Conservation (phyloP, 2,113 vertebrate species). For the Zeus faber region DNA sequence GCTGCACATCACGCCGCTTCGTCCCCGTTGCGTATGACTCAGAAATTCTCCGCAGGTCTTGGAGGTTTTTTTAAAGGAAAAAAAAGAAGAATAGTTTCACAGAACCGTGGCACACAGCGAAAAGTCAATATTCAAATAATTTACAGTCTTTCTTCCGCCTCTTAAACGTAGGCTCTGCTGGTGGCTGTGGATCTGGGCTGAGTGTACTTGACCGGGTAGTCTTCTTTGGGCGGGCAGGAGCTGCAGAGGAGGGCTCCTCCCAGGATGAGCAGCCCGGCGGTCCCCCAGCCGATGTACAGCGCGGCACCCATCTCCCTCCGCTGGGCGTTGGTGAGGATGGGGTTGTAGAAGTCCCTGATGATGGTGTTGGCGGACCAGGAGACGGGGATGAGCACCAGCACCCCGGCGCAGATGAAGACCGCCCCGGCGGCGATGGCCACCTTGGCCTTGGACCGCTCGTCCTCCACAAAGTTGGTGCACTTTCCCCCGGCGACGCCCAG, state of each 20-base stretch:
- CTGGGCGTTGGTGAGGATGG: constrained; percentile 56
- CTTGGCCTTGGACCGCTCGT: constrained; percentile 72
- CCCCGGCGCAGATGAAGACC: constrained; percentile 78
- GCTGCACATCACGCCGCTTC: no score
- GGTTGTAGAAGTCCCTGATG: constrained; percentile 88
- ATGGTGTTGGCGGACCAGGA: constrained; percentile 88
- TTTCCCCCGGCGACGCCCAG: constrained; percentile 80
- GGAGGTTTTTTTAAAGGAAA: no score
- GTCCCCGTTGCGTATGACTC: no score
- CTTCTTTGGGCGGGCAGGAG: constrained; percentile 77
- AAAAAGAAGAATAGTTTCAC: no score
- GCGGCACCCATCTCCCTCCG: constrained; percentile 79
- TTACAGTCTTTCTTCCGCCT: no score
- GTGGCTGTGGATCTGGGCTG: constrained; percentile 53
- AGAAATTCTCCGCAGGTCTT: no score
- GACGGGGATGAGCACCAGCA: constrained; percentile 82
- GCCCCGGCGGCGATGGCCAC: constrained; percentile 79
- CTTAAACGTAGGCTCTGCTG: constrained; percentile 72
- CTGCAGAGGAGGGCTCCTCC: constrained; percentile 87
- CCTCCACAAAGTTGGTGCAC: constrained; percentile 90
- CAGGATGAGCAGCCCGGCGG: constrained; percentile 77
- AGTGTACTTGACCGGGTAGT: constrained; percentile 68
- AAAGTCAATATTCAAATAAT: no score
- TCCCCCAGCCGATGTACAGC: constrained; percentile 88
- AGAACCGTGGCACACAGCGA: no score